phyloP scores from a whole-genome alignment of 1,140 invertebrate species.

The Paramacrobiotus metropolitanus region DNA sequence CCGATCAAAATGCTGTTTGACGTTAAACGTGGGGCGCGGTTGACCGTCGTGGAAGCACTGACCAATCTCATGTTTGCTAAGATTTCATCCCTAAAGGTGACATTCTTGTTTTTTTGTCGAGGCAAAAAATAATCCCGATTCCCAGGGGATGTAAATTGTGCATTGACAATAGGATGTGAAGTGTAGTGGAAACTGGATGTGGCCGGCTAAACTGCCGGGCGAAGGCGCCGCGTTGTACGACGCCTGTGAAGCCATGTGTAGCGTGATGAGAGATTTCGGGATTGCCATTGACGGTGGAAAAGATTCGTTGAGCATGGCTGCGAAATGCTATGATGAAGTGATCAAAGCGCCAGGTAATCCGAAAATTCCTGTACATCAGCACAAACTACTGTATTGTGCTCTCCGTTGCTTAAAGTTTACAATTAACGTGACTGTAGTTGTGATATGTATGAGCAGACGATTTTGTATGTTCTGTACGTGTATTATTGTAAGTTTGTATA shows the following conservation, averaged over 20 bases:
- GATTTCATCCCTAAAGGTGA: constrained; percentile 47
- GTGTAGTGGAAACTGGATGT: constrained; percentile 98
- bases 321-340: constrained; percentile 40
- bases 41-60: constrained; percentile 76
- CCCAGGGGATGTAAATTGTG: neutral
- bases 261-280: constrained; percentile 55
- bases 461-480: too few species aligned
- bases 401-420: too few species aligned
- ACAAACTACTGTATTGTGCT: too few species aligned
- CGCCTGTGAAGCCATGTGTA: constrained; percentile 66
- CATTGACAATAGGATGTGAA: constrained; percentile 59
- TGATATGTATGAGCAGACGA: too few species aligned
- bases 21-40: constrained; percentile 55
- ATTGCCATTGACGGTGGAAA: constrained; percentile 92
- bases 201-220: constrained; percentile 74
- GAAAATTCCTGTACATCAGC: neutral
- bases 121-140: too few species aligned
- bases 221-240: constrained; percentile 65
- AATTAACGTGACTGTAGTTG: too few species aligned
- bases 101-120: too few species aligned
- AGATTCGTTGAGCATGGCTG: constrained; percentile 92
- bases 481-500: too few species aligned
- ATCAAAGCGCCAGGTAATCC: constrained; percentile 51
- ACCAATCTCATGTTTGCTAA: constrained; percentile 88
- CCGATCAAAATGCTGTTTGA: constrained; percentile 71